Evolutionary conservation across 2,888 invertebrate species (phyloP), one percentile per base, ranked within the genome.

Genomic region (Heteromurus nitidus): DNA sequence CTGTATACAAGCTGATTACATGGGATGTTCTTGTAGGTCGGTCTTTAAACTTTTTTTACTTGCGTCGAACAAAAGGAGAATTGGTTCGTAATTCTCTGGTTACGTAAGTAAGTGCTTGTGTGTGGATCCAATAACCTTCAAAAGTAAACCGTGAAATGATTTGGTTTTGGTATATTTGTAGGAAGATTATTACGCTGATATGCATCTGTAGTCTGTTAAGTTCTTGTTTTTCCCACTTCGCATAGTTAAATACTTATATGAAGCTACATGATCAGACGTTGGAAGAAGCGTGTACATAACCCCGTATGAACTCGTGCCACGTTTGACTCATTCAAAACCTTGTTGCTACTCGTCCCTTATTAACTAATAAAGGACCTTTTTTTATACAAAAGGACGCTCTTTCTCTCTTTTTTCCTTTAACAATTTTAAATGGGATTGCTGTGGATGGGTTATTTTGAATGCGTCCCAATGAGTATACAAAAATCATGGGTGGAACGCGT

Each of bases 271-370:
- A n/a, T n/a, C n/a, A n/a, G n/a, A n/a, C n/a, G n/a, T n/a, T n/a
- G n/a, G n/a, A n/a, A n/a, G n/a, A n/a, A n/a, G n/a, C n/a, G n/a
- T n/a, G n/a, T n/a, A n/a, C n/a, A n/a, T n/a, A n/a, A n/a, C n/a
- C n/a, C n/a, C n/a, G n/a, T n/a, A 22, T 77, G 55, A 72, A 80
- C 80, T 72, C 80, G 80, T 80, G 80, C 80, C 80, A 80, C 72
- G 67, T 47, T 80, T 72, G 80, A 80, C 80, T 80, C 53, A 58
- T 44, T 77, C 30, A 58, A 47, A 77, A 30, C n/a, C 31, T 69
- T 22, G 28, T 53, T 31, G 18, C 22, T 20, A n/a, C 16, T 50
- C 50, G 36, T 65, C 3, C 20, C 76, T 60, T 76, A 76, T 68
- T 70, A 70, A 58, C 64, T 79, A 64, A 70, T 64, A 79, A 70